Percentiles rank a stretch among this genome's conserved stretches.
These are phyloP conservation scores for Micropoecilia bifurca DNA, from an alignment of 2,797 vertebrate genomes.

Conservation along the genomic window DNA sequence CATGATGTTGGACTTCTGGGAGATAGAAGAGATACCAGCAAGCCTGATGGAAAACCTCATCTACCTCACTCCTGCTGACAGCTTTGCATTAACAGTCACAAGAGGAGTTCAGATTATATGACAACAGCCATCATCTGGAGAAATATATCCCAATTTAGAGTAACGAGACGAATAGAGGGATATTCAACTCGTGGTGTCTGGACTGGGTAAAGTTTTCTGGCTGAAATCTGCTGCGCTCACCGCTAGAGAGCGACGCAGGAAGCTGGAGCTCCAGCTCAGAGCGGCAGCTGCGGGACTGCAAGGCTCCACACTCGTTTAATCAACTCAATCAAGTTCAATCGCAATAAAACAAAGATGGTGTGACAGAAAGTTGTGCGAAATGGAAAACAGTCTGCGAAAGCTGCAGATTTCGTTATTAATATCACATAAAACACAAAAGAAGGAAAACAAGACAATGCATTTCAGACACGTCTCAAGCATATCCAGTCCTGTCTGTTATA, in stretches of 20 bases:
- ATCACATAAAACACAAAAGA: neutral
- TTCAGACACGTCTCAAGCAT: neutral
- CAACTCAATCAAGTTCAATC: slow-evolving; percentile 1
- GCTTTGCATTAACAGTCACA: neutral
- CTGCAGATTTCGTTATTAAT: neutral
- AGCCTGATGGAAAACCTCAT: slow-evolving; percentile 19
- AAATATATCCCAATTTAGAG: neutral
- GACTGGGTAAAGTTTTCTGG: neutral
- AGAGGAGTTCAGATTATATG: neutral
- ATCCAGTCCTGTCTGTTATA: neutral
- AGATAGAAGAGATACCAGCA: slow-evolving; percentile 42
- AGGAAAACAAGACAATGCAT: neutral
- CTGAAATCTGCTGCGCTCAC: slow-evolving; percentile 58
- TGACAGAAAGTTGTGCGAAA: neutral
- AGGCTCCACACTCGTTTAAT: neutral
- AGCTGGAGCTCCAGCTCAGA: slow-evolving; percentile 6
- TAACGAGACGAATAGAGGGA: slow-evolving; percentile 5
- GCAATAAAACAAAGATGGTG: neutral
- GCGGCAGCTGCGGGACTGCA: slow-evolving; percentile 23
- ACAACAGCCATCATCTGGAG: neutral
- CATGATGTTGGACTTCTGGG: slow-evolving; percentile 43
- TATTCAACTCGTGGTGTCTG: neutral
- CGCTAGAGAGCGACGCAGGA: slow-evolving; percentile 80
- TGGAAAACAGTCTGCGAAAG: neutral
- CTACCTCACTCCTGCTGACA: slow-evolving; percentile 9